Evolutionary conservation across 2,888 invertebrate genomes (phyloP).

Genomic region (Agrochola lychnidis): DNA sequence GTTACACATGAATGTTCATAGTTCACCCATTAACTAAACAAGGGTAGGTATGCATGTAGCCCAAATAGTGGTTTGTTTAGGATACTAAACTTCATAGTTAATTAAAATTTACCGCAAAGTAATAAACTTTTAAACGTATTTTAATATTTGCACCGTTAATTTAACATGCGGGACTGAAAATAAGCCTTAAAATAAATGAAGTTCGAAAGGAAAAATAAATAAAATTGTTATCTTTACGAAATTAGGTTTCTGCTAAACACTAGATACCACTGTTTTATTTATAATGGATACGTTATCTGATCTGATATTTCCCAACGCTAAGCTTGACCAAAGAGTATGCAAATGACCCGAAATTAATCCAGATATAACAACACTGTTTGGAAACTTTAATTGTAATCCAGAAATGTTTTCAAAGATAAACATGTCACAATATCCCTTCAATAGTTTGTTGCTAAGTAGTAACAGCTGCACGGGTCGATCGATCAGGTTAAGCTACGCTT

Average conservation of each 20-base stretch:
- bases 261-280: not conserved
- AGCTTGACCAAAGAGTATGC: too few relatives aligned
- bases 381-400: not conserved
- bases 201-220: not conserved
- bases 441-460: too few relatives aligned
- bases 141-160: constrained; percentile 3
- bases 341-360: not conserved
- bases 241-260: not conserved
- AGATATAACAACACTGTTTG: constrained; percentile 1
- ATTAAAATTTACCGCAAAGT: constrained; percentile 1
- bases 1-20: not conserved
- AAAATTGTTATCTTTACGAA: too few relatives aligned
- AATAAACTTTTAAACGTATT: not conserved
- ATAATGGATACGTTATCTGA: not conserved
- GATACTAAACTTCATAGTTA: constrained; percentile 5
- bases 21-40: constrained; percentile 15
- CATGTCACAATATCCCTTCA: too few relatives aligned
- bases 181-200: not conserved
- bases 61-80: constrained; percentile 25
- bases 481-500: too few relatives aligned
- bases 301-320: not conserved
- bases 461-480: too few relatives aligned
- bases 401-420: constrained; percentile 7
- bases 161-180: not conserved
- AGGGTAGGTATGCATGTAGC: too few relatives aligned